A percentile compares a stretch with the other conserved stretches of the same genome.
Conservation (phyloP, 2,113 vertebrate species). For the Muntiacus reevesi region DNA sequence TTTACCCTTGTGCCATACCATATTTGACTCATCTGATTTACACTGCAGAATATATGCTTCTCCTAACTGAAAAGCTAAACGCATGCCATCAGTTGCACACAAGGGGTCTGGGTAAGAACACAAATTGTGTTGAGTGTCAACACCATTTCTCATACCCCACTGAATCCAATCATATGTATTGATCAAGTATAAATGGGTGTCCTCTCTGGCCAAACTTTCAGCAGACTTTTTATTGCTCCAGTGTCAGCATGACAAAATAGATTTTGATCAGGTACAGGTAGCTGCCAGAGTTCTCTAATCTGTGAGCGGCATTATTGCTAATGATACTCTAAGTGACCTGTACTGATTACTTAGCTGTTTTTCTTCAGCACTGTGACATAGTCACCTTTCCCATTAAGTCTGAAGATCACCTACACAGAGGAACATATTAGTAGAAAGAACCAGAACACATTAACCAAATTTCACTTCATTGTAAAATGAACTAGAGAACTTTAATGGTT, state of each 20-base stretch:
- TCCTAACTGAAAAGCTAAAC: constrained; percentile 54
- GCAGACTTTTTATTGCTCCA: constrained; percentile 62
- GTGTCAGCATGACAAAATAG: constrained; percentile 54
- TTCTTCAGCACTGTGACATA: constrained; percentile 61
- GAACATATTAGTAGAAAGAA: not conserved
- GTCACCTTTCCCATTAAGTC: constrained; percentile 50
- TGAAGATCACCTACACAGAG: constrained; percentile 23
- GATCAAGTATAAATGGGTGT: constrained; percentile 68
- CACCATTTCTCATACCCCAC: constrained; percentile 65
- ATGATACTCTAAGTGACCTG: constrained; percentile 59
- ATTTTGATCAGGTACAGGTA: constrained; percentile 49
- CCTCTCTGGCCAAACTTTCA: constrained; percentile 18
- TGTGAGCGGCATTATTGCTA: constrained; percentile 55
- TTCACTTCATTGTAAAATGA: not conserved
- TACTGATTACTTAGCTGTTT: constrained; percentile 64
- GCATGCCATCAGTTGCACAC: constrained; percentile 8
- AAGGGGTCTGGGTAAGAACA: constrained; percentile 57
- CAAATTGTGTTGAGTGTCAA: constrained; percentile 47
- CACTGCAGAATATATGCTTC: constrained; percentile 50
- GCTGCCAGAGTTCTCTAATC: constrained; percentile 28
- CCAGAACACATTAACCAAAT: not conserved
- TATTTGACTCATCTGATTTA: constrained; percentile 29
- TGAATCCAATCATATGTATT: constrained; percentile 59
- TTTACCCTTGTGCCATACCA: not conserved
- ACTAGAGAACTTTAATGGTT: not conserved